Evolutionary conservation across 2,113 vertebrate genomes (phyloP).

Genomic region (Rhodinocichla rosea): DNA sequence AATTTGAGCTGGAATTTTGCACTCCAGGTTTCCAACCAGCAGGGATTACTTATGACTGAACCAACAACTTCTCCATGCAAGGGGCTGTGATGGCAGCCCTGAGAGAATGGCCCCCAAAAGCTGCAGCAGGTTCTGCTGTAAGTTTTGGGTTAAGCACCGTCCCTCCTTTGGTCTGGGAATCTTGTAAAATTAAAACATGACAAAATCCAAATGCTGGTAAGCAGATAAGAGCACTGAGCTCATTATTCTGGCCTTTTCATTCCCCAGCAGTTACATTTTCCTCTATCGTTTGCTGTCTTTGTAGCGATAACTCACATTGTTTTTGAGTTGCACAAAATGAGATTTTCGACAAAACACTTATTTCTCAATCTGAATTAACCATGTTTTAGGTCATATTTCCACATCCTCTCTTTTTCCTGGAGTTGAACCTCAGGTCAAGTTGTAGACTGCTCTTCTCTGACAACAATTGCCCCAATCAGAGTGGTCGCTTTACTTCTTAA

Average conservation of each 20-base stretch:
- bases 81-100: rapidly evolving
- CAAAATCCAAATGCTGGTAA: neutral
- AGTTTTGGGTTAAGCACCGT: neutral
- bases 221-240: neutral
- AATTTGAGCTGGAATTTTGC: neutral
- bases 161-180: neutral
- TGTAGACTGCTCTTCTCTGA: neutral
- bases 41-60: neutral
- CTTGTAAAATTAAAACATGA: constrained; percentile 7
- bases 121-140: neutral
- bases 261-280: neutral
- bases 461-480: neutral
- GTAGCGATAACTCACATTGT: neutral
- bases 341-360: neutral
- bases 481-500: neutral
- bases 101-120: neutral
- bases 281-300: neutral
- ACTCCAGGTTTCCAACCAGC: neutral
- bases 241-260: neutral
- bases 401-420: neutral
- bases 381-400: neutral
- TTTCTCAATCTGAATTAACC: neutral
- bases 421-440: neutral
- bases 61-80: neutral
- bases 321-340: neutral